These are phyloP conservation scores for Tragelaphus buxtoni DNA, from an alignment of 2,113 vertebrate species.

Conservation along the genomic window DNA sequence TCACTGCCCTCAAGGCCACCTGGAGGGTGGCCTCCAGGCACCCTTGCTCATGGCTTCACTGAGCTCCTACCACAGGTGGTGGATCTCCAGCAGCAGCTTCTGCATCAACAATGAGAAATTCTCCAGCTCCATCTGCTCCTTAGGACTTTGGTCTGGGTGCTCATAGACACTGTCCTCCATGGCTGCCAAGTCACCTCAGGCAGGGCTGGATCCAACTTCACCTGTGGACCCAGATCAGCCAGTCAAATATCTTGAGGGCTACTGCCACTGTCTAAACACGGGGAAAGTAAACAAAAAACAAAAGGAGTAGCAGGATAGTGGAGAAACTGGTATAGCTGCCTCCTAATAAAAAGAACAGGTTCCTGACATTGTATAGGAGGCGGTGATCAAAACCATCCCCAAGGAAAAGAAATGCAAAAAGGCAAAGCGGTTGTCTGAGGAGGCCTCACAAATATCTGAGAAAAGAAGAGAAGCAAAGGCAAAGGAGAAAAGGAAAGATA, in stretches of 20 bases:
- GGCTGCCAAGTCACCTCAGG: background rate
- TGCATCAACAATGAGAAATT: constrained; percentile 87
- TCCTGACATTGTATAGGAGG: background rate
- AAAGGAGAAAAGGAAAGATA: background rate
- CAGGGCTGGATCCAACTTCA: background rate
- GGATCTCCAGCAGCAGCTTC: constrained; percentile 89
- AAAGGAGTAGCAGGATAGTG: background rate
- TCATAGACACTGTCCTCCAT: constrained; percentile 77
- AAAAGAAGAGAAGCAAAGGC: background rate
- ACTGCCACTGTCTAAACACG: background rate
- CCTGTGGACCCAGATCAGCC: constrained; percentile 43
- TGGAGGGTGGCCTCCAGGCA: constrained; percentile 81
- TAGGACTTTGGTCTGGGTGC: constrained; percentile 88
- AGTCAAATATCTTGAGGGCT: constrained; percentile 39
- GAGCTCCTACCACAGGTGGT: constrained; percentile 86
- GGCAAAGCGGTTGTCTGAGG: background rate
- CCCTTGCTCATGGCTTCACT: constrained; percentile 88
- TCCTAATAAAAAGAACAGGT: background rate
- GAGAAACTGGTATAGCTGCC: background rate
- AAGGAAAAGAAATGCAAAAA: background rate
- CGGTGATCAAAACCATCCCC: background rate
- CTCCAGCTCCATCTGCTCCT: constrained; percentile 89
- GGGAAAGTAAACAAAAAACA: background rate
- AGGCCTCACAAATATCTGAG: background rate
- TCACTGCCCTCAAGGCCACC: constrained; percentile 86